These are phyloP conservation scores for Leguminivora glycinivorella DNA, from an alignment of 1,140 invertebrate species.

Conservation along the genomic window DNA sequence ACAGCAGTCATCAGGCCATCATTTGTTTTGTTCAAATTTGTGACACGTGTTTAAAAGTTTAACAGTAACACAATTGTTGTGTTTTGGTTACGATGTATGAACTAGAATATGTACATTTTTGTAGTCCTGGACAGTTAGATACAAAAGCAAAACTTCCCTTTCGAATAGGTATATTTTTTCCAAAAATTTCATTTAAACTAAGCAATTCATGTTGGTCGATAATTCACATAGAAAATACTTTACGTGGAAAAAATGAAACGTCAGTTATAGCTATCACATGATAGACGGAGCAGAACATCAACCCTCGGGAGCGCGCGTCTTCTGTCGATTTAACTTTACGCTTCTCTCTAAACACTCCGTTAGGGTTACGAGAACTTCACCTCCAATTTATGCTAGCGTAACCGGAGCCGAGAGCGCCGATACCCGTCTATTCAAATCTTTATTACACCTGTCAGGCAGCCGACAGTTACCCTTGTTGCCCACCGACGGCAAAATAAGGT, in stretches of 20 bases:
- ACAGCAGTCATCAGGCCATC: too few relatives aligned
- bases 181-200: neutral
- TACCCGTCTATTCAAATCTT: conserved; percentile 37
- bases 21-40: too few relatives aligned
- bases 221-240: conserved; percentile 33
- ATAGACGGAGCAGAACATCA: conserved; percentile 51
- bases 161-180: neutral
- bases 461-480: conserved; percentile 27
- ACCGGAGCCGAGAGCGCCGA: conserved; percentile 32
- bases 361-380: conserved; percentile 36
- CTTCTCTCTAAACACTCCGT: conserved; percentile 40
- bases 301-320: conserved; percentile 46
- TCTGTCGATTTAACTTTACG: conserved; percentile 49
- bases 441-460: conserved; percentile 11
- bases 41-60: too few relatives aligned
- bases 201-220: conserved; percentile 30
- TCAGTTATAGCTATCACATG: conserved; percentile 62
- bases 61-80: too few relatives aligned
- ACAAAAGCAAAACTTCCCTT: too few relatives aligned
- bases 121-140: too few relatives aligned
- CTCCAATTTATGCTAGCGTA: conserved; percentile 53
- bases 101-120: too few relatives aligned
- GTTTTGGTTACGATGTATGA: too few relatives aligned
- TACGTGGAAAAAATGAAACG: conserved; percentile 63
- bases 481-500: conserved; percentile 31